Percentiles rank a stretch among this genome's conserved stretches.
Evolutionary conservation across 2,888 invertebrate genomes (phyloP).

Genomic region (Palloptera scutellata): DNA sequence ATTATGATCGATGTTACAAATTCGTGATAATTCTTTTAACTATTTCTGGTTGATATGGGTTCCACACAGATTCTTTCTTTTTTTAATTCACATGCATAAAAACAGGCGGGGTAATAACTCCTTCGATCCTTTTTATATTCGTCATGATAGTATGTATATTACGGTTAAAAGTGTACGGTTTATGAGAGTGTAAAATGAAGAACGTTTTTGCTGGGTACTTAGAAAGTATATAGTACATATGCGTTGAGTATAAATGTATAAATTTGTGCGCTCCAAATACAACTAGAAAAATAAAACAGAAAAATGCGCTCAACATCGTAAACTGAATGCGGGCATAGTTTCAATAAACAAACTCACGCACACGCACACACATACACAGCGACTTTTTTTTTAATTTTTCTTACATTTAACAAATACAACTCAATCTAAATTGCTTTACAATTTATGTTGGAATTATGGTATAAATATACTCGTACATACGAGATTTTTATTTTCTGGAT

Average conservation of each 20-base stretch:
- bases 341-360: background rate
- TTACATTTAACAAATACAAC: slow-evolving; percentile 13
- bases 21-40: no score
- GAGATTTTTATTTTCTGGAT: background rate
- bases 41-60: no score
- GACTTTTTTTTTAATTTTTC: background rate
- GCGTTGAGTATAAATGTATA: background rate
- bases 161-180: no score
- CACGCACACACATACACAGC: background rate
- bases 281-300: background rate
- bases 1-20: no score
- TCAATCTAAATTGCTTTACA: slow-evolving; percentile 13
- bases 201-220: background rate
- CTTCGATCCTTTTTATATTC: no score
- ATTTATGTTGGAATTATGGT: background rate
- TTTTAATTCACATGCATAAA: no score
- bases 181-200: no score
- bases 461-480: background rate
- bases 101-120: no score
- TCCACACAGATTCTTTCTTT: no score
- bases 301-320: slow-evolving; percentile 4
- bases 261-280: background rate
- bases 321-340: background rate
- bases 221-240: background rate
- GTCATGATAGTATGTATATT: no score